Base-by-base conservation (phyloP, 1,140 invertebrate genomes). In the Temnothorax longispinosus region DNA sequence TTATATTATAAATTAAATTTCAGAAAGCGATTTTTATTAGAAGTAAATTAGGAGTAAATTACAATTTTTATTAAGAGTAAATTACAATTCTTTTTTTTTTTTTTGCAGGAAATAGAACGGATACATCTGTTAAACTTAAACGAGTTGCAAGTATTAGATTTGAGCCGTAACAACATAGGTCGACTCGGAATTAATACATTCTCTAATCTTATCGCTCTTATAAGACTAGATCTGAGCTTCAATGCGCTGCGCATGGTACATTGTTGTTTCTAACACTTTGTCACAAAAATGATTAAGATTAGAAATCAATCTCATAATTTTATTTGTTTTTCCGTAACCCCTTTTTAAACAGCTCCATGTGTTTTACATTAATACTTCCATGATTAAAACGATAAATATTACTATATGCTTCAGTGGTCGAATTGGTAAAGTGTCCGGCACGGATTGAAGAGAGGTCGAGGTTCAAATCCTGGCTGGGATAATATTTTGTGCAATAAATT, bases 181-280 rank as follows among this genome's bases (percentile, higher is more conserved):
- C 97, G 97, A 85, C 96, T 99, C 60, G 97, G 97, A 1, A 96
- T 97, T 0, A 98, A 98, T 76, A 97, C 97, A 6, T 99, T 99
- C 93, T 96, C 97, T 0, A 97, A 97, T 11, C 95, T 98, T 58
- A 96, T 95, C 13, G 95, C 96, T 41, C 94, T 99, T 5, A 96
- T 96, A 80, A 97, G 97, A 89, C 95, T 99, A 71, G 98, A 98
- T 93, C 96, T 99, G 7, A 98, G 98, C 88, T 96, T 98, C 2
- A 99, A 99, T 93, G 97, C 97, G 27, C 94, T 99, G 35, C 96
- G 98, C 92, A 98, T 98, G 87, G 98, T 98, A 96, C 96, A 96
- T 95, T 90, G 3, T 21, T 15, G 21, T 10, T 27, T 6, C 10
- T 11, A 86, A 81, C 82, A 11, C 44, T 76, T 80, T 54, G 13